Evolutionary conservation across 1,140 invertebrate species (phyloP).

Genomic region (Drosophila seguyi): DNA sequence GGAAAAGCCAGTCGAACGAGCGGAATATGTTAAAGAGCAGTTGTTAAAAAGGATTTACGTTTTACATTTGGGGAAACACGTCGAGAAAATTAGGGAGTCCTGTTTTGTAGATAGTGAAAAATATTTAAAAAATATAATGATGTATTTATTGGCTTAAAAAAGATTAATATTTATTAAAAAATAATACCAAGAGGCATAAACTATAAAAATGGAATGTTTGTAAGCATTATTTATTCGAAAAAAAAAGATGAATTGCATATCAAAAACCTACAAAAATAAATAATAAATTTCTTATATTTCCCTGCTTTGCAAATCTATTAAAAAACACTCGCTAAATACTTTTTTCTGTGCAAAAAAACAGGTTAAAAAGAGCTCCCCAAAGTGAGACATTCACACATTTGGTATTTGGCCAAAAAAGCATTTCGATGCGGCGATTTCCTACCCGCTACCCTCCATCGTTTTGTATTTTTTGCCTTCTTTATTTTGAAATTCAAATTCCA

Average conservation of each 20-base stretch:
- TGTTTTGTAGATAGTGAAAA: too few relatives aligned
- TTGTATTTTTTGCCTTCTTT: slow-evolving; percentile 12
- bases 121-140: too few relatives aligned
- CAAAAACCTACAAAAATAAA: background rate
- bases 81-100: background rate
- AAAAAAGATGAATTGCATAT: too few relatives aligned
- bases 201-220: too few relatives aligned
- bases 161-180: too few relatives aligned
- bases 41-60: too few relatives aligned
- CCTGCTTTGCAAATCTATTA: background rate
- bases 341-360: slow-evolving; percentile 16
- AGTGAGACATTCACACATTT: slow-evolving; percentile 61
- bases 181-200: too few relatives aligned
- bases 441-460: background rate
- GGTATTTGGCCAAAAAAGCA: slow-evolving; percentile 70
- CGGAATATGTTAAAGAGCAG: too few relatives aligned
- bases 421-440: slow-evolving; percentile 73
- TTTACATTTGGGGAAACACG: slow-evolving; percentile 65
- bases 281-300: background rate
- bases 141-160: too few relatives aligned
- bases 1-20: too few relatives aligned
- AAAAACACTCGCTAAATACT: too few relatives aligned
- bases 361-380: background rate
- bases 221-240: too few relatives aligned
- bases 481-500: slow-evolving; percentile 83